A percentile compares a stretch with the other conserved stretches of the same genome.
Evolutionary conservation across 2,113 vertebrate species (phyloP).

Genomic region (Eclectus roratus): DNA sequence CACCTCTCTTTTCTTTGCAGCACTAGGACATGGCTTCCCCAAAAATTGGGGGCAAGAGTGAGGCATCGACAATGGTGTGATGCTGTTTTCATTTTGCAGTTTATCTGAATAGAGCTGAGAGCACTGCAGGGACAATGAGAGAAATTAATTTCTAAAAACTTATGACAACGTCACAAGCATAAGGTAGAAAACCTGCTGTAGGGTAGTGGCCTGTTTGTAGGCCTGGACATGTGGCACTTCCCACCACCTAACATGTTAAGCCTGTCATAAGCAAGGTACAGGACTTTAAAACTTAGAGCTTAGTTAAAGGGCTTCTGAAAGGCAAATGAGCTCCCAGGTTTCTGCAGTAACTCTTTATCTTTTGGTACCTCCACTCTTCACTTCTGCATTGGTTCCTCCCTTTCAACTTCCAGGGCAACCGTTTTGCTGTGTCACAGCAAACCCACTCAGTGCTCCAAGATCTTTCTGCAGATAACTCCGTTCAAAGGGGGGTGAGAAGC

Average conservation of each 20-base stretch:
- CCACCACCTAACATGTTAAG: neutral
- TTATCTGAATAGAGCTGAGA: conserved; percentile 26
- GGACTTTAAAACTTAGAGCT: neutral
- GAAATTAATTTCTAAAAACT: conserved; percentile 6
- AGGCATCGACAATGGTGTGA: neutral
- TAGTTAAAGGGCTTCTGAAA: neutral
- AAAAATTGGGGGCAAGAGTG: neutral
- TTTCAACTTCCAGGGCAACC: neutral
- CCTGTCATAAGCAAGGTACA: neutral
- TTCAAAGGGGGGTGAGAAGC: neutral
- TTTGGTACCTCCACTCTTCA: neutral
- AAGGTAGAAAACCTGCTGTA: neutral
- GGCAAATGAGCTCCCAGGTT: neutral
- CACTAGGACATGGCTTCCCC: neutral
- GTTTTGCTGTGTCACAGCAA: neutral
- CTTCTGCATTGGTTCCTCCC: neutral
- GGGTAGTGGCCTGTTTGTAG: neutral
- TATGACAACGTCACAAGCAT: neutral
- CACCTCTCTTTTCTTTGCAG: neutral
- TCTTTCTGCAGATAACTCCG: neutral
- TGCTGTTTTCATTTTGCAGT: conserved; percentile 45
- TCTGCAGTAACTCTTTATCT: neutral
- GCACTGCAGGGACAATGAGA: neutral
- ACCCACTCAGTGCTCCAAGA: neutral
- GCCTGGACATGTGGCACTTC: neutral